Conservation (phyloP, 1,140 invertebrate species). For the Amyelois transitella region DNA sequence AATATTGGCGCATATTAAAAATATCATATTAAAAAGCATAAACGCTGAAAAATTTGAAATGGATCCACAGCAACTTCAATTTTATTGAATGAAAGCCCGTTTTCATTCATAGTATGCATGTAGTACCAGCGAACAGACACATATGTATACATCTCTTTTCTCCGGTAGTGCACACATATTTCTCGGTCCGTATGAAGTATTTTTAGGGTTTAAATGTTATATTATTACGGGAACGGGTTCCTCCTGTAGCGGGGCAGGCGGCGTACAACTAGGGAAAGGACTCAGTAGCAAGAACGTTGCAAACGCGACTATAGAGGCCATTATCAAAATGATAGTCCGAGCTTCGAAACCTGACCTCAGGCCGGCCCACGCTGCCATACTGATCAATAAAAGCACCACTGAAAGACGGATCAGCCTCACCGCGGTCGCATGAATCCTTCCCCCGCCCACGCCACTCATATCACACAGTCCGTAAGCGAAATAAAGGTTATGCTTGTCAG, state of each 20-base stretch:
- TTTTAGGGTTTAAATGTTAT: no score
- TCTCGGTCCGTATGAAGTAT: no score
- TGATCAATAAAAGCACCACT: conserved; percentile 76
- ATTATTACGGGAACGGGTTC: no score
- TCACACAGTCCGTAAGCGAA: conserved; percentile 93
- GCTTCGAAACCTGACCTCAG: conserved; percentile 76
- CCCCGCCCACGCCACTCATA: conserved; percentile 80
- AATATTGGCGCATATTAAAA: no score
- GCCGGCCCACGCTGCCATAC: conserved; percentile 77
- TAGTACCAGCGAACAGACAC: no score
- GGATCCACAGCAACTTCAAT: no score
- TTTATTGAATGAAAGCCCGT: no score
- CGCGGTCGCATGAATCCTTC: conserved; percentile 79
- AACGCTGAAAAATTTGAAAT: no score
- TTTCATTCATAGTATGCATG: no score
- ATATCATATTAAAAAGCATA: no score
- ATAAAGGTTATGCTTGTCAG: conserved; percentile 96
- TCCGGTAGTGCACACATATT: no score
- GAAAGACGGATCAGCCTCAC: conserved; percentile 78
- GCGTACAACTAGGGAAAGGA: conserved; percentile 76
- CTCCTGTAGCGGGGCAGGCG: conserved; percentile 57
- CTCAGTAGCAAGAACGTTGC: conserved; percentile 74
- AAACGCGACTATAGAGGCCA: conserved; percentile 74
- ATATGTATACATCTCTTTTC: no score
- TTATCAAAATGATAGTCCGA: conserved; percentile 76